phyloP scores from a whole-genome alignment of 2,888 invertebrate species.

The Drosophila atripex region DNA sequence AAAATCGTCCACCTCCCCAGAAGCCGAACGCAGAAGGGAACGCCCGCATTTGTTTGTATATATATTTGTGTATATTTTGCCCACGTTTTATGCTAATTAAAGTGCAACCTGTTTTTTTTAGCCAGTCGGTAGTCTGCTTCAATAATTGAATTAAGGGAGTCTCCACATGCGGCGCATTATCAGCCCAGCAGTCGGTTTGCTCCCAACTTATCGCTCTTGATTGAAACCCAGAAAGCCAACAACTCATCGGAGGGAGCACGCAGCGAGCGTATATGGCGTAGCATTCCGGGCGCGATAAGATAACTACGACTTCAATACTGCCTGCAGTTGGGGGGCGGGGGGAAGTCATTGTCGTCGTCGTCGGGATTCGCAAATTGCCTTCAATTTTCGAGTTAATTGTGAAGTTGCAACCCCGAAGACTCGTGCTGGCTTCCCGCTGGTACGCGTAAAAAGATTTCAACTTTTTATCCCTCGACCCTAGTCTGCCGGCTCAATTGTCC shows the following conservation, averaged over 20 bases:
- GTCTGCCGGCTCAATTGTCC: conserved; percentile 62
- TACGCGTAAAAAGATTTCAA: conserved; percentile 65
- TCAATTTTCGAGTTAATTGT: conserved; percentile 52
- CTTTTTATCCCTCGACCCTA: conserved; percentile 34
- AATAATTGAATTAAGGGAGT: conserved; percentile 66
- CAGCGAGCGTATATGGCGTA: conserved; percentile 9
- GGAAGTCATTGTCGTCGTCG: conserved; percentile 4
- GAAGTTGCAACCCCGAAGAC: conserved; percentile 63
- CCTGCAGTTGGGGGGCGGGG: conserved; percentile 10
- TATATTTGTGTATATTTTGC: conserved; percentile 36
- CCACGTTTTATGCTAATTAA: conserved; percentile 72
- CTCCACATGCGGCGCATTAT: conserved; percentile 46
- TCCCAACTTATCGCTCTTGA: conserved; percentile 61
- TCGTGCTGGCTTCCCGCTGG: conserved; percentile 73
- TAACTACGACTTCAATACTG: conserved; percentile 10
- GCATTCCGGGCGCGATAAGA: conserved; percentile 32
- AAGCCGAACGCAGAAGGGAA: conserved; percentile 11
- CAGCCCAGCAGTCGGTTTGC: conserved; percentile 47
- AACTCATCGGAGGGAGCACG: conserved; percentile 19
- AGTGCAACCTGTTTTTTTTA: conserved; percentile 60
- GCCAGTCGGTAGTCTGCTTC: conserved; percentile 22
- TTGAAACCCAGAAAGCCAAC: conserved; percentile 46
- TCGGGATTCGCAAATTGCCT: conserved; percentile 33
- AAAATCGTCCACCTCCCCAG: conserved; percentile 10
- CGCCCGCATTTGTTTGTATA: conserved; percentile 37